Percentiles rank a stretch among this genome's conserved stretches.
These are phyloP conservation scores for Habroteleia sp. DNA, from an alignment of 2,888 invertebrate genomes.

Conservation along the genomic window DNA sequence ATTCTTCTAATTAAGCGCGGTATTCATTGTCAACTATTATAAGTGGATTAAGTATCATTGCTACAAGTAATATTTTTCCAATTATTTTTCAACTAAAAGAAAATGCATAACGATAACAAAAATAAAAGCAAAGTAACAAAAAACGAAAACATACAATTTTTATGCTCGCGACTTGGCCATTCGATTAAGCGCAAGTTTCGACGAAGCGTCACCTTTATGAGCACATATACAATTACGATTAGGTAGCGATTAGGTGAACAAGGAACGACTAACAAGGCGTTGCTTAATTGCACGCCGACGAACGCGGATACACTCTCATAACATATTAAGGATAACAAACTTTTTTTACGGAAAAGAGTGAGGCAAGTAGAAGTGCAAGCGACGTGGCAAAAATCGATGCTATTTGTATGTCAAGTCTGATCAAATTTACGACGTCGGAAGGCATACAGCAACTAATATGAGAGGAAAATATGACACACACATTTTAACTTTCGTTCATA, in stretches of 20 bases:
- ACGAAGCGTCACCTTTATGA: constrained; percentile 39
- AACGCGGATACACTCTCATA: constrained; percentile 7
- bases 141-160: constrained; percentile 23
- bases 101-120: not conserved
- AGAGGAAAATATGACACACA: constrained; percentile 22
- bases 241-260: constrained; percentile 45
- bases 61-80: constrained; percentile 55
- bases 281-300: not conserved
- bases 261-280: constrained; percentile 11
- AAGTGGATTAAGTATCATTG: constrained; percentile 59
- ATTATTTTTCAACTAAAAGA: constrained; percentile 40
- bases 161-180: constrained; percentile 26
- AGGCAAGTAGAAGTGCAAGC: constrained; percentile 17
- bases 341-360: constrained; percentile 45
- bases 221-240: constrained; percentile 56
- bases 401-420: constrained; percentile 53
- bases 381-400: constrained; percentile 24
- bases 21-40: constrained; percentile 63
- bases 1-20: constrained; percentile 64
- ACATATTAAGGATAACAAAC: constrained; percentile 24
- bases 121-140: constrained; percentile 2
- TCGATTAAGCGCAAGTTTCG: constrained; percentile 32
- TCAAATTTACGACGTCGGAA: constrained; percentile 24
- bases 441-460: constrained; percentile 3
- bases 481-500: constrained; percentile 67